Percentiles rank a stretch among this genome's conserved stretches.
Conservation (phyloP, 2,113 vertebrate genomes). For the Tyrannus savana region DNA sequence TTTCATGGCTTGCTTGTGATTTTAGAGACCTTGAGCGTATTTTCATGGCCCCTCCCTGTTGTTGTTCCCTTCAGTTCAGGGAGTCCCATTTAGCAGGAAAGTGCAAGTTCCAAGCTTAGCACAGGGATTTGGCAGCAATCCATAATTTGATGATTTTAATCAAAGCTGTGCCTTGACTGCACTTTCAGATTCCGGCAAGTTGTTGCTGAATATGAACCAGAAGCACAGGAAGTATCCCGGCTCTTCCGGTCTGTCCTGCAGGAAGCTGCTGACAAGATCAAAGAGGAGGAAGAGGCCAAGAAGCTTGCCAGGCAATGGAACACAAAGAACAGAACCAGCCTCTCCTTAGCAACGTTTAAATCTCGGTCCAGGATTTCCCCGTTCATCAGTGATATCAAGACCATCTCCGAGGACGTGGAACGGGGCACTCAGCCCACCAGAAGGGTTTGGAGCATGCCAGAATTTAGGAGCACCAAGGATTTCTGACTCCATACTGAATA, state of each 20-base stretch:
- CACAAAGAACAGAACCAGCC: conserved; percentile 83
- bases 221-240: conserved; percentile 85
- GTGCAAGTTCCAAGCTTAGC: not conserved
- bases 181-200: conserved; percentile 88
- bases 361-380: conserved; percentile 90
- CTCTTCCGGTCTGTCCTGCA: conserved; percentile 89
- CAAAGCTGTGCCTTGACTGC: conserved; percentile 18
- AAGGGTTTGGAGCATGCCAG: conserved; percentile 92
- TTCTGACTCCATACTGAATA: conserved; percentile 49
- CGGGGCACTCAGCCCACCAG: conserved; percentile 71
- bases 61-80: not conserved
- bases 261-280: conserved; percentile 84
- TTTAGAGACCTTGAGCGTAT: not conserved
- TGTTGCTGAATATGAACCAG: conserved; percentile 86
- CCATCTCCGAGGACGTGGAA: conserved; percentile 94
- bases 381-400: conserved; percentile 88
- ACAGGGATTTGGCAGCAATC: not conserved
- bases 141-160: not conserved
- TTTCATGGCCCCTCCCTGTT: not conserved
- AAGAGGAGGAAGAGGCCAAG: conserved; percentile 88
- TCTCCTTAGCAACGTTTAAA: conserved; percentile 85
- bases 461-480: conserved; percentile 83
- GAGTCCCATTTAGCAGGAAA: not conserved
- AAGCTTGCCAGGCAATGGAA: conserved; percentile 89
- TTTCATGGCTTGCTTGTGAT: not conserved